Conservation (phyloP, 2,113 vertebrate species). For the Panurus biarmicus region DNA sequence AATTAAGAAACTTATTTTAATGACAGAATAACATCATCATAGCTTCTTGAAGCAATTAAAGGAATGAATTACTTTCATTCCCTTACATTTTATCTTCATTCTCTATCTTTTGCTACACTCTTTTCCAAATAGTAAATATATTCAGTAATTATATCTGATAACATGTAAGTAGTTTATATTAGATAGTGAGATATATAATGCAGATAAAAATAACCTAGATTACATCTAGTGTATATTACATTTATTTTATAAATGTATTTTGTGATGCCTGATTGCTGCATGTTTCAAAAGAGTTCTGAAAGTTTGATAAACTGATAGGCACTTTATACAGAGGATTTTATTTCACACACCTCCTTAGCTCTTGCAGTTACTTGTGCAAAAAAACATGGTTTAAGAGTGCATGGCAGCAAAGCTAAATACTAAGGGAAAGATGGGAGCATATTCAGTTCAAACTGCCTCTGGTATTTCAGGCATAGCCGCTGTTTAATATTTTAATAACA, state of each 20-base stretch:
- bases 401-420: neutral
- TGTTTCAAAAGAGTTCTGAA: neutral
- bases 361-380: neutral
- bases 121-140: slow-evolving; percentile 42
- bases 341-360: neutral
- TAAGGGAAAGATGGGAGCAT: neutral
- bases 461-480: neutral
- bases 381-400: neutral
- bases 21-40: slow-evolving; percentile 39
- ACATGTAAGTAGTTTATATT: slow-evolving; percentile 50
- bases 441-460: neutral
- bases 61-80: slow-evolving; percentile 38
- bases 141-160: slow-evolving; percentile 61
- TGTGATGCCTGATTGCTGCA: neutral
- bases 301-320: neutral
- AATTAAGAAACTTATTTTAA: slow-evolving; percentile 56
- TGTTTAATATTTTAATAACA: neutral
- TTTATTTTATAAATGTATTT: neutral
- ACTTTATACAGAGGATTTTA: neutral
- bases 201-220: slow-evolving; percentile 1
- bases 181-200: neutral
- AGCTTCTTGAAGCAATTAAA: slow-evolving; percentile 37
- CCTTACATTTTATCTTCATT: slow-evolving; percentile 33
- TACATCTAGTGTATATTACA: neutral
- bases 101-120: neutral